phyloP scores from a whole-genome alignment of 92 coral and sea anemone species.

The Nematostella vectensis region DNA sequence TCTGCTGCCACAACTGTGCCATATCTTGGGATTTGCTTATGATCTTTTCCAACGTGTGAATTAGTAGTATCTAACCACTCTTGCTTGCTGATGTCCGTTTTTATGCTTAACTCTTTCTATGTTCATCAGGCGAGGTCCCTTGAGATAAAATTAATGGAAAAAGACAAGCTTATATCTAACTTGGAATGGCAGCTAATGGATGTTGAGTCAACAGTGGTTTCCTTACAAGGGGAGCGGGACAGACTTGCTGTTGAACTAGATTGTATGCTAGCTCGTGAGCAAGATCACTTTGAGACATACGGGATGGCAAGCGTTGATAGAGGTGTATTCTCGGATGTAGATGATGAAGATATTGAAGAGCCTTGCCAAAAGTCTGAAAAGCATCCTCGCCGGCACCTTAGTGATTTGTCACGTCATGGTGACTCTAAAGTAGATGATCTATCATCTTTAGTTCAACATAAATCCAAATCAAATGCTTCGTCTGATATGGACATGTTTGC shows the following conservation, averaged over 20 bases:
- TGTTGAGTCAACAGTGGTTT: conserved; percentile 75
- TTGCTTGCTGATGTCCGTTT: no score
- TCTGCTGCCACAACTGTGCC: no score
- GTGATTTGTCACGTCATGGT: conserved; percentile 81
- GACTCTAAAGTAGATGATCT: conserved; percentile 56
- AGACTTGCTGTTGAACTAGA: conserved; percentile 79
- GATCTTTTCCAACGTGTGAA: no score
- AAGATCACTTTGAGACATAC: conserved; percentile 57
- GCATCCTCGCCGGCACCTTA: conserved; percentile 78
- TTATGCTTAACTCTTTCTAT: background rate
- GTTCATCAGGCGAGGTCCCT: conserved; percentile 51
- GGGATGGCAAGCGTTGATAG: conserved; percentile 44
- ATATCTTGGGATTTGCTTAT: no score
- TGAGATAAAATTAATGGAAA: conserved; percentile 62
- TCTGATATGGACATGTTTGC: conserved; percentile 75
- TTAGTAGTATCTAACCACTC: no score
- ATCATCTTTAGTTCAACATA: conserved; percentile 33
- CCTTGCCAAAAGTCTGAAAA: conserved; percentile 32
- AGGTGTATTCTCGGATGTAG: conserved; percentile 41
- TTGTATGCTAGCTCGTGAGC: conserved; percentile 57
- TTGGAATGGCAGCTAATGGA: conserved; percentile 94
- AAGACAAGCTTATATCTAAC: conserved; percentile 79
- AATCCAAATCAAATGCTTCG: conserved; percentile 37
- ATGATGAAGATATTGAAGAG: conserved; percentile 18
- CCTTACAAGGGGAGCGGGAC: conserved; percentile 91